These are phyloP conservation scores for Drosophila grimshawi DNA, from an alignment of 1,140 invertebrate species.

Conservation along the genomic window DNA sequence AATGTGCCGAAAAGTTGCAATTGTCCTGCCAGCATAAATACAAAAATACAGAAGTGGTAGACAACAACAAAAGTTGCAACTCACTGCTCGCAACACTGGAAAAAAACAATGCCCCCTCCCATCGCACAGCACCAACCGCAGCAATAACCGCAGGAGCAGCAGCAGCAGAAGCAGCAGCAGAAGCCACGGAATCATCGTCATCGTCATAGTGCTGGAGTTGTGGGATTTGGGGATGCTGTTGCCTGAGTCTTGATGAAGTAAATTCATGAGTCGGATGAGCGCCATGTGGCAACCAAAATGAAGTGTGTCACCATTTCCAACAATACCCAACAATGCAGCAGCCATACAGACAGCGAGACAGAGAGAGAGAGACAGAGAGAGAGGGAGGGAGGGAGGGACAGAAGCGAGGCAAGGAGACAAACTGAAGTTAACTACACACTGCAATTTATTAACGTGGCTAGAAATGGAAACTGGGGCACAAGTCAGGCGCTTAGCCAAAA, in stretches of 20 bases:
- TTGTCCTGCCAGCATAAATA: constrained; percentile 35
- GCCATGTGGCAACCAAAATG: constrained; percentile 47
- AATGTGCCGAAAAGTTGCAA: constrained; percentile 15
- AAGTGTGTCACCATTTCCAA: constrained; percentile 41
- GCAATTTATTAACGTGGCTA: constrained; percentile 52
- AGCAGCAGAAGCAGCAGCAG: constrained; percentile 1
- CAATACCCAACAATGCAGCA: neutral
- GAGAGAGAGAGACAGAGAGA: neutral
- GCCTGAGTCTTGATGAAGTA: constrained; percentile 34
- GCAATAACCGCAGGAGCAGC: neutral
- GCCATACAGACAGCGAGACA: neutral
- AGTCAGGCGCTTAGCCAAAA: neutral
- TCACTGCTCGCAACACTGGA: neutral
- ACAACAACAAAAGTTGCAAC: constrained; percentile 1
- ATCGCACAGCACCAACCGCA: neutral
- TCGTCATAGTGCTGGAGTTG: constrained; percentile 8
- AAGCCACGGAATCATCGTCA: neutral
- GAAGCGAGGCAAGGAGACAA: neutral
- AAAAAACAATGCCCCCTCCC: neutral
- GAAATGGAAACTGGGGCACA: constrained; percentile 38
- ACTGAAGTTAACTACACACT: constrained; percentile 44
- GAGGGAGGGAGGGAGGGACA: neutral
- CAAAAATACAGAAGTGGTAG: constrained; percentile 16
- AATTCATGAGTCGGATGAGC: constrained; percentile 49
- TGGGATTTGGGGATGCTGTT: neutral